A percentile compares a stretch with the other conserved stretches of the same genome.
Evolutionary conservation across 2,797 vertebrate species (phyloP).

Genomic region (Caiman crocodilus): DNA sequence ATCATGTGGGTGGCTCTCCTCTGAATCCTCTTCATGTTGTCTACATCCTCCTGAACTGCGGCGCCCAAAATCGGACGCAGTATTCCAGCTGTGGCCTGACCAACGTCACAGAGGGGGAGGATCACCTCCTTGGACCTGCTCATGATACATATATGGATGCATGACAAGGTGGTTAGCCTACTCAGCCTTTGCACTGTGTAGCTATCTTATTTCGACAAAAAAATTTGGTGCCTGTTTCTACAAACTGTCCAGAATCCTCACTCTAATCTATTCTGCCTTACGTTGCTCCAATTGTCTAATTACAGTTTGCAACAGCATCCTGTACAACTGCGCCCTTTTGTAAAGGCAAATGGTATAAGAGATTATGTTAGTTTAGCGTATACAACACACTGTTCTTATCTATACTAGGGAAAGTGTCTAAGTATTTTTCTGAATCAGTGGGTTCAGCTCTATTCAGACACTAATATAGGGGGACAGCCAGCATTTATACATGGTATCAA

Average conservation of each 20-base stretch:
- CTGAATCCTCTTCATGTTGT: too few relatives aligned
- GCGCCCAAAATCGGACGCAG: too few relatives aligned
- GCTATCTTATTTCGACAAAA: background rate
- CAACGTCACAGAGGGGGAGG: too few relatives aligned
- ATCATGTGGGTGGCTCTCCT: too few relatives aligned
- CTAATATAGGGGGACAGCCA: conserved; percentile 55
- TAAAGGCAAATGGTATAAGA: background rate
- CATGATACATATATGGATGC: too few relatives aligned
- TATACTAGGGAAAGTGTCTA: conserved; percentile 60
- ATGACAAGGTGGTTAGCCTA: too few relatives aligned
- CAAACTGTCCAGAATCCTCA: background rate
- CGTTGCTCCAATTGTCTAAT: background rate
- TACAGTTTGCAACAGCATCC: background rate
- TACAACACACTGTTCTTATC: conserved; percentile 2
- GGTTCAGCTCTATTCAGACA: background rate
- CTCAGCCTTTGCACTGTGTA: background rate
- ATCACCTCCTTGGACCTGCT: too few relatives aligned
- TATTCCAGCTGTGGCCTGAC: too few relatives aligned
- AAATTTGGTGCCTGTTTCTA: background rate
- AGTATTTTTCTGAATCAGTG: conserved; percentile 57
- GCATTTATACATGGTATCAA: background rate
- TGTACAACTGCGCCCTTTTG: background rate
- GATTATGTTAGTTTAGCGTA: background rate
- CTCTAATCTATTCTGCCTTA: background rate
- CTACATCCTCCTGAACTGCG: too few relatives aligned